These are phyloP conservation scores for Drosophila orosa DNA, from an alignment of 1,140 invertebrate species.

Conservation along the genomic window DNA sequence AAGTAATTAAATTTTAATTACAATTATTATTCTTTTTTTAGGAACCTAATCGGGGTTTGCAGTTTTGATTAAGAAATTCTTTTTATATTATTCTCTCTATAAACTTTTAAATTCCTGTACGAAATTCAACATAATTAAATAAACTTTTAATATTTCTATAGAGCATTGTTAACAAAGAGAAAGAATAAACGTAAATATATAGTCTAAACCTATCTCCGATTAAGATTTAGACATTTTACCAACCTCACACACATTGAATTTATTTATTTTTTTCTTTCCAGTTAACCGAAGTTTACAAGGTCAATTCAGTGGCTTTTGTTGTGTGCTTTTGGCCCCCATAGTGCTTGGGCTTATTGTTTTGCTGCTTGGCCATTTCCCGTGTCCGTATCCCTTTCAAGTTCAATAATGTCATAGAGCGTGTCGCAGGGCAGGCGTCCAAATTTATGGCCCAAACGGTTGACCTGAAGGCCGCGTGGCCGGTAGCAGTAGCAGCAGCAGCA, in stretches of 20 bases:
- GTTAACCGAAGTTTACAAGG: slow-evolving; percentile 50
- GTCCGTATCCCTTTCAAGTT: slow-evolving; percentile 71
- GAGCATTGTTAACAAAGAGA: not conserved
- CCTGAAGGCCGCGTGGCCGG: slow-evolving; percentile 58
- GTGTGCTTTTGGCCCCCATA: slow-evolving; percentile 42
- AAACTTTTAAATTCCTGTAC: not conserved
- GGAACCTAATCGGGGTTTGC: not conserved
- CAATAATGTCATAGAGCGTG: slow-evolving; percentile 80
- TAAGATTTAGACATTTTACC: slow-evolving; percentile 2
- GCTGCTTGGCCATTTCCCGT: slow-evolving; percentile 38
- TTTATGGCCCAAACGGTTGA: slow-evolving; percentile 78
- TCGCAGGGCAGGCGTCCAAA: slow-evolving; percentile 77
- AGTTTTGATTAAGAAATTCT: not conserved
- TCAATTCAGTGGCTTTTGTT: slow-evolving; percentile 66
- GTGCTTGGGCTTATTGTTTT: slow-evolving; percentile 37
- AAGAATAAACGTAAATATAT: not conserved
- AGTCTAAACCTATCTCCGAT: not conserved
- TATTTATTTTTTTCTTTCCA: not conserved
- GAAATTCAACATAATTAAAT: not conserved
- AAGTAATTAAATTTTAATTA: not conserved
- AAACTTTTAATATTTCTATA: too few species aligned
- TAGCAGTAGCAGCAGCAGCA: slow-evolving; percentile 17
- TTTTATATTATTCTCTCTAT: not conserved
- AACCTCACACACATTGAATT: not conserved
- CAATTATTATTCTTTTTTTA: not conserved